These are phyloP conservation scores for Adrianichthys oophorus DNA, from an alignment of 2,797 vertebrate genomes.

Conservation along the genomic window DNA sequence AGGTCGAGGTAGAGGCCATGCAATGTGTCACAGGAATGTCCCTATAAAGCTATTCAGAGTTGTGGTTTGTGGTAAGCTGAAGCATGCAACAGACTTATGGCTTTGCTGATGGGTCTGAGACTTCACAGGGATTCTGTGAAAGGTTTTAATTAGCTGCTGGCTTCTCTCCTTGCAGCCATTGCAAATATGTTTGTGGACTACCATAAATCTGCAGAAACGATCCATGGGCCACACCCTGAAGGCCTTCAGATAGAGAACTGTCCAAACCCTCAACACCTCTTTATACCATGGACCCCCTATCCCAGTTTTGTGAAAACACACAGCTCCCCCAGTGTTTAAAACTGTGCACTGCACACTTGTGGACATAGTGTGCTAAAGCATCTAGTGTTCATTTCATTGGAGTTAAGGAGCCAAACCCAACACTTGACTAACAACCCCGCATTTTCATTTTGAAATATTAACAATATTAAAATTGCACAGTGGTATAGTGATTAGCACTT, in stretches of 20 bases:
- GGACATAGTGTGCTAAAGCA: no score
- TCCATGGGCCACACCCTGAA: conserved; percentile 48
- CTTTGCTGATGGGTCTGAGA: conserved; percentile 40
- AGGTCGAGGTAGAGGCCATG: no score
- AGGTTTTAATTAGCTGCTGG: conserved; percentile 76
- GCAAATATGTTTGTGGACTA: conserved; percentile 64
- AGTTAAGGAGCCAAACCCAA: no score
- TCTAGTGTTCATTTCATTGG: no score
- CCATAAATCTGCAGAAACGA: conserved; percentile 68
- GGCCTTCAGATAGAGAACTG: conserved; percentile 43
- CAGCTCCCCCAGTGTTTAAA: not conserved
- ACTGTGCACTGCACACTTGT: no score
- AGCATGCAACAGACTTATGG: conserved; percentile 13
- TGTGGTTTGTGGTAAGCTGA: no score
- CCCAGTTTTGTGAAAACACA: conserved; percentile 9
- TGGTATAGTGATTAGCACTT: no score
- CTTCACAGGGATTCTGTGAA: conserved; percentile 72
- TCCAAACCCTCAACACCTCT: conserved; percentile 24
- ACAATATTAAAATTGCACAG: no score
- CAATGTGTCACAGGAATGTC: no score
- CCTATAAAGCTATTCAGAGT: no score
- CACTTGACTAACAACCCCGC: no score
- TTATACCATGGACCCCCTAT: conserved; percentile 5
- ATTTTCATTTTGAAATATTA: no score
- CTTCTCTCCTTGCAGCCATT: conserved; percentile 67